Conservation (phyloP, 2,797 vertebrate species). For the Serranus cabrilla region DNA sequence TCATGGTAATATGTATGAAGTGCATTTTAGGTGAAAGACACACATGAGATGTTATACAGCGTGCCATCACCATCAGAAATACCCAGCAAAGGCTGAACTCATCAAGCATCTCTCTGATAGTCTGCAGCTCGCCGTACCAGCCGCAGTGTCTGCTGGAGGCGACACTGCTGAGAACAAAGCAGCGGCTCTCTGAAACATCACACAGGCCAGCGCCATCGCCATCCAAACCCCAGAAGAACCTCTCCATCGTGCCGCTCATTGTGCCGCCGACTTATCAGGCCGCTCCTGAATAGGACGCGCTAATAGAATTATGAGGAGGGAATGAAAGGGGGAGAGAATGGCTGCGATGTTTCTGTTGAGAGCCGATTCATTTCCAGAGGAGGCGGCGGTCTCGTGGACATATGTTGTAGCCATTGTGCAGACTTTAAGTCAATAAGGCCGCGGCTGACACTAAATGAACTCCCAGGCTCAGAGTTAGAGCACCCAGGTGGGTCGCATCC, state of each 20-base stretch:
- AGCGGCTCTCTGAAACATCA: conserved; percentile 46
- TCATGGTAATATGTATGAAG: conserved; percentile 7
- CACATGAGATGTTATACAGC: conserved; percentile 44
- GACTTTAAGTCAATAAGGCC: conserved; percentile 53
- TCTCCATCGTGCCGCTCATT: conserved; percentile 57
- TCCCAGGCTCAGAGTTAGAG: conserved; percentile 50
- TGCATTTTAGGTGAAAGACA: conserved; percentile 15
- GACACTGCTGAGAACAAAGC: conserved; percentile 68
- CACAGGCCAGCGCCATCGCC: conserved; percentile 52
- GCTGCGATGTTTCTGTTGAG: conserved; percentile 64
- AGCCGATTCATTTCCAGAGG: conserved; percentile 57
- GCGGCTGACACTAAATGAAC: conserved; percentile 67
- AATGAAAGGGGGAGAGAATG: conserved; percentile 65
- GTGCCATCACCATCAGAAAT: conserved; percentile 59
- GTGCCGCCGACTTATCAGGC: conserved; percentile 70
- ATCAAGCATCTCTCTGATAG: conserved; percentile 53
- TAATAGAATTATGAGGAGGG: conserved; percentile 78
- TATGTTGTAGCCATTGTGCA: conserved; percentile 65
- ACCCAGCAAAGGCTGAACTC: conserved; percentile 52
- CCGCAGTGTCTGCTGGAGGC: conserved; percentile 35
- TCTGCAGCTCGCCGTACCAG: conserved; percentile 48
- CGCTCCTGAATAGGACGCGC: conserved; percentile 60
- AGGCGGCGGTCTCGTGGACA: conserved; percentile 39
- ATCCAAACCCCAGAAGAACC: conserved; percentile 72
- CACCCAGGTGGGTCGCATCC: conserved; percentile 51